phyloP scores from a whole-genome alignment of 2,113 vertebrate species.

The Mugil cephalus region DNA sequence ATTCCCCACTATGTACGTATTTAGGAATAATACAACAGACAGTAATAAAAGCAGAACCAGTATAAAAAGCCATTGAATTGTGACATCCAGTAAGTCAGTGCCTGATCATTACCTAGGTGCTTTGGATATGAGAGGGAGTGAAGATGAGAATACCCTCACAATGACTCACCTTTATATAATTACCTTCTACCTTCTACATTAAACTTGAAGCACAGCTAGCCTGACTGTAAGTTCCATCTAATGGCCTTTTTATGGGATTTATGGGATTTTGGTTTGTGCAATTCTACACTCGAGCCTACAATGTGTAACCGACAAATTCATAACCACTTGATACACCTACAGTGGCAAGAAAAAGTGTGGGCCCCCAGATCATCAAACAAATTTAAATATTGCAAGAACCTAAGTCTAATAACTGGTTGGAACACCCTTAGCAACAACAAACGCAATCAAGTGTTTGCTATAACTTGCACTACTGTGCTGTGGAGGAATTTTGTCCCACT shows the following conservation, averaged over 20 bases:
- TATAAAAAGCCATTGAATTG: neutral
- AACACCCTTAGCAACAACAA: too few relatives aligned
- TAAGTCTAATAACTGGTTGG: too few relatives aligned
- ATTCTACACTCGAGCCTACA: slow-evolving; percentile 2
- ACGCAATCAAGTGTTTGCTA: too few relatives aligned
- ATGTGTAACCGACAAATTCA: neutral
- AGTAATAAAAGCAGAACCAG: neutral
- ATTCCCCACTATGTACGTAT: neutral
- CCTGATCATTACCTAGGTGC: slow-evolving; percentile 4
- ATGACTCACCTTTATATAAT: neutral
- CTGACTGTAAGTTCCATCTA: neutral
- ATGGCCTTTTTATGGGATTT: neutral
- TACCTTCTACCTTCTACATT: neutral
- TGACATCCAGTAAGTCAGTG: neutral
- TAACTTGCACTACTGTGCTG: too few relatives aligned
- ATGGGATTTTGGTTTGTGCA: neutral
- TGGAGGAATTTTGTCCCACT: too few relatives aligned
- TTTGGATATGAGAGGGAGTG: neutral
- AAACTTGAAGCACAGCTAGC: neutral
- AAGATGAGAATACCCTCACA: too few relatives aligned
- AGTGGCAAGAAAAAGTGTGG: too few relatives aligned
- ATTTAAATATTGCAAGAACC: too few relatives aligned
- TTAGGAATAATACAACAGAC: too few relatives aligned
- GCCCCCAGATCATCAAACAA: too few relatives aligned
- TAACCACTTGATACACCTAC: slow-evolving; percentile 1